Evolutionary conservation across 2,113 vertebrate species (phyloP).

Genomic region (Ginglymostoma cirratum): DNA sequence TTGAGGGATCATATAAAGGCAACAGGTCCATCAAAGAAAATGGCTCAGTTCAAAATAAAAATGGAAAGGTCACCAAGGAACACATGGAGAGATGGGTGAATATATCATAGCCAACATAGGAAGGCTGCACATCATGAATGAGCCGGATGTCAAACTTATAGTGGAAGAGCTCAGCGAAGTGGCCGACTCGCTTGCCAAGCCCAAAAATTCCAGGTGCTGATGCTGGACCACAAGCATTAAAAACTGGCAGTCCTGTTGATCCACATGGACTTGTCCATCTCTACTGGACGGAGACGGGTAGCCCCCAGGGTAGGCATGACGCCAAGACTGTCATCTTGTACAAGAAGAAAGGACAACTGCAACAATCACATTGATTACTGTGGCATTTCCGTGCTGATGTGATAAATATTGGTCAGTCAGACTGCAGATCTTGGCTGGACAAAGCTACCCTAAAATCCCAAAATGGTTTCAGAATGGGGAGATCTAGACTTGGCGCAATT

Average conservation of each 20-base stretch:
- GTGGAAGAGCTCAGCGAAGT: neutral
- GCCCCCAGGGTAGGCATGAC: no score
- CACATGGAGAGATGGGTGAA: neutral
- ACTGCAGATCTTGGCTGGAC: neutral
- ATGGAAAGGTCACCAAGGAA: no score
- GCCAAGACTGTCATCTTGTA: neutral
- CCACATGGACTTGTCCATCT: neutral
- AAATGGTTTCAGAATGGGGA: neutral
- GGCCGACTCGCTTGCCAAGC: neutral
- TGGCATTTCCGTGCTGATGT: neutral
- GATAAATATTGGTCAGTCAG: neutral
- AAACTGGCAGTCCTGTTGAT: neutral
- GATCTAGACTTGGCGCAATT: neutral
- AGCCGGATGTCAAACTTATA: neutral
- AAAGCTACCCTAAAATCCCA: neutral
- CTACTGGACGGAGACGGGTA: neutral
- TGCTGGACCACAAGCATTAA: neutral
- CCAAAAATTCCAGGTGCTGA: neutral
- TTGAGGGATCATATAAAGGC: no score
- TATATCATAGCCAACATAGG: neutral
- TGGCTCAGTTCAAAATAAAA: no score
- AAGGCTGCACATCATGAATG: neutral
- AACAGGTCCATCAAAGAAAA: no score
- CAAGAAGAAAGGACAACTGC: neutral
- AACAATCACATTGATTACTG: neutral